phyloP scores from a whole-genome alignment of 2,113 vertebrate genomes.

The Salvelinus alpinus region DNA sequence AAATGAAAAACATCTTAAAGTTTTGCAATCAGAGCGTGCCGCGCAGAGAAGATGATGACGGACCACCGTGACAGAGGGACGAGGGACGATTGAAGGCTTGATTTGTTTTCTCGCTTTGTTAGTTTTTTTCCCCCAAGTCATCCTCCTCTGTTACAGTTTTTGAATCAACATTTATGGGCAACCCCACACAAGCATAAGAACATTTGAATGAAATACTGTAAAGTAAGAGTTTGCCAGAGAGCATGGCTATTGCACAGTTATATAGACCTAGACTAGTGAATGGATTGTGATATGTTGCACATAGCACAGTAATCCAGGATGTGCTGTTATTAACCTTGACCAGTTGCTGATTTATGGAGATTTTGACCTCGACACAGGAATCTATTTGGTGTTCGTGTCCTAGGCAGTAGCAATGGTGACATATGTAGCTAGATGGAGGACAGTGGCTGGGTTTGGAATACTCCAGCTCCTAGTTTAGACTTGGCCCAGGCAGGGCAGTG shows the following conservation, averaged over 20 bases:
- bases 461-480: neutral
- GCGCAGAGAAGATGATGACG: slow-evolving; percentile 26
- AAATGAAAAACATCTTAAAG: slow-evolving; percentile 48
- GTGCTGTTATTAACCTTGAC: too few relatives aligned
- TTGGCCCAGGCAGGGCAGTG: neutral
- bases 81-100: slow-evolving; percentile 15
- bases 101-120: slow-evolving; percentile 46
- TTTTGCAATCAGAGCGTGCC: slow-evolving; percentile 32
- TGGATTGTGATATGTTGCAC: too few relatives aligned
- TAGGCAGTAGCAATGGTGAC: neutral
- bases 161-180: slow-evolving; percentile 34
- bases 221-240: neutral
- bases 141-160: neutral
- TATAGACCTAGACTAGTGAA: too few relatives aligned
- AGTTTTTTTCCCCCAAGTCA: slow-evolving; percentile 17
- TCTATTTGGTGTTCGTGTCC: neutral
- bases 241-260: too few relatives aligned
- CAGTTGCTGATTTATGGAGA: too few relatives aligned
- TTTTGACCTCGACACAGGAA: too few relatives aligned
- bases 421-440: neutral
- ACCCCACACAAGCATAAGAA: neutral
- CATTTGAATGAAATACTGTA: neutral
- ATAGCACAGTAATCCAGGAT: too few relatives aligned
- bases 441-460: neutral
- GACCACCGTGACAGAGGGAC: slow-evolving; percentile 4